Conservation (phyloP, 2,113 vertebrate species). For the Ariopsis seemanni region DNA sequence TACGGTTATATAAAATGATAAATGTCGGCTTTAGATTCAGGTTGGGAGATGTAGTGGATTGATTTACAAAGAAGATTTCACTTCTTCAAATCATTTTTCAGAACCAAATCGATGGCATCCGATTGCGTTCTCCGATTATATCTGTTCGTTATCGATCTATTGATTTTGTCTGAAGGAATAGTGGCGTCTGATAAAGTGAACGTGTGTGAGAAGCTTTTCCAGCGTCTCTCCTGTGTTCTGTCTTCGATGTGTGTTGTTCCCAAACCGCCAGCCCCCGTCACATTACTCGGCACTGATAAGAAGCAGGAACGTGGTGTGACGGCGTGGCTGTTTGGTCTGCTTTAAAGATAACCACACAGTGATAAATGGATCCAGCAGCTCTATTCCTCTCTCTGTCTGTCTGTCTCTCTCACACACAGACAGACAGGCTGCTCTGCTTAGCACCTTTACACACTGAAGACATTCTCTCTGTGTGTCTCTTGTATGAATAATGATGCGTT, state of each 20-base stretch:
- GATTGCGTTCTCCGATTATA: background rate
- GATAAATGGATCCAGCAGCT: constrained; percentile 28
- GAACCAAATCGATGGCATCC: background rate
- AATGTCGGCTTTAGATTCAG: too few species aligned
- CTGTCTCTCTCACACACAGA: background rate
- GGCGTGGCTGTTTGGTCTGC: constrained; percentile 37
- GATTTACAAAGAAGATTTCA: too few species aligned
- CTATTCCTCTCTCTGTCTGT: background rate
- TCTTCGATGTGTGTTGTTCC: background rate
- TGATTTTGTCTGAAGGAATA: background rate
- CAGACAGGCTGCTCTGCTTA: background rate
- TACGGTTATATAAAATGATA: too few species aligned
- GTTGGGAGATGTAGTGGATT: too few species aligned
- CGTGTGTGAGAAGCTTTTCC: background rate
- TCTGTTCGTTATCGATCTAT: background rate
- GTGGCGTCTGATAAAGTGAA: background rate
- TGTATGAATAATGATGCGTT: background rate
- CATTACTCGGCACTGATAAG: constrained; percentile 40
- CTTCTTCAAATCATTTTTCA: background rate
- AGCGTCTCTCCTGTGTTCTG: background rate
- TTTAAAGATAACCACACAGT: constrained; percentile 44
- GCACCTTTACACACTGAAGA: background rate
- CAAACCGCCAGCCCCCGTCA: background rate
- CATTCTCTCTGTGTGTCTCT: background rate
- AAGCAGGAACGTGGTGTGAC: constrained; percentile 29